A percentile compares a stretch with the other conserved stretches of the same genome.
Evolutionary conservation across 2,888 invertebrate species (phyloP).

Genomic region (Xiphydria camelus): DNA sequence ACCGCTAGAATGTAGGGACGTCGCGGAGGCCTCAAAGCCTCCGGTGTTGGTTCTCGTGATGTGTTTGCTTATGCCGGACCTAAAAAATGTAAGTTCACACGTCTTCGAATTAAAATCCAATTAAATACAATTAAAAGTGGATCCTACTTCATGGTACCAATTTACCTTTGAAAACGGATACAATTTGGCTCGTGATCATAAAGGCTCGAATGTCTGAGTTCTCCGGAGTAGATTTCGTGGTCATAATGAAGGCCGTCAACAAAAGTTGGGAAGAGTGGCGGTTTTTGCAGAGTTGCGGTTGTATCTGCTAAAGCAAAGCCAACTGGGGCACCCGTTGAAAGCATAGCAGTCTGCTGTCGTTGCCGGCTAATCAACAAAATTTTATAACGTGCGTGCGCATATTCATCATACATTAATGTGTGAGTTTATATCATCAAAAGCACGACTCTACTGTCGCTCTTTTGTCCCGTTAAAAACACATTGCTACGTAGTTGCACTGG

Average conservation of each 20-base stretch:
- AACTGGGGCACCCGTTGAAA: slow-evolving; percentile 41
- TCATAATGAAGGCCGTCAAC: slow-evolving; percentile 57
- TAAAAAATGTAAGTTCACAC: background rate
- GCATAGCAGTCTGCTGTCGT: slow-evolving; percentile 42
- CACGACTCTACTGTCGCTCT: no score
- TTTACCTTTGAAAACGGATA: slow-evolving; percentile 35
- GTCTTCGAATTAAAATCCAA: background rate
- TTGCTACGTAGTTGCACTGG: no score
- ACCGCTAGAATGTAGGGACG: slow-evolving; percentile 80
- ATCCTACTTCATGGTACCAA: background rate
- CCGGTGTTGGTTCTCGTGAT: slow-evolving; percentile 35
- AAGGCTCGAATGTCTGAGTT: slow-evolving; percentile 42
- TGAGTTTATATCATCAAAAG: no score
- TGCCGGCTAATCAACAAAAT: slow-evolving; percentile 34
- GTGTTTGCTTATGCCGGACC: slow-evolving; percentile 19
- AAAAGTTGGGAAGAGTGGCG: slow-evolving; percentile 57
- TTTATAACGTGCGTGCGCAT: background rate
- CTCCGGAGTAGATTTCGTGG: slow-evolving; percentile 47
- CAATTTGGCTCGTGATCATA: slow-evolving; percentile 49
- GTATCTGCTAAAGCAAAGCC: slow-evolving; percentile 49
- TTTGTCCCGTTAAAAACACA: no score
- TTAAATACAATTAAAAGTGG: no score
- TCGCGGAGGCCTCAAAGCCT: slow-evolving; percentile 72
- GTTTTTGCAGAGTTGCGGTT: slow-evolving; percentile 52
- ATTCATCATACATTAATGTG: slow-evolving; percentile 3